Conservation (phyloP, 2,797 vertebrate species). For the Pogoniulus pusillus region DNA sequence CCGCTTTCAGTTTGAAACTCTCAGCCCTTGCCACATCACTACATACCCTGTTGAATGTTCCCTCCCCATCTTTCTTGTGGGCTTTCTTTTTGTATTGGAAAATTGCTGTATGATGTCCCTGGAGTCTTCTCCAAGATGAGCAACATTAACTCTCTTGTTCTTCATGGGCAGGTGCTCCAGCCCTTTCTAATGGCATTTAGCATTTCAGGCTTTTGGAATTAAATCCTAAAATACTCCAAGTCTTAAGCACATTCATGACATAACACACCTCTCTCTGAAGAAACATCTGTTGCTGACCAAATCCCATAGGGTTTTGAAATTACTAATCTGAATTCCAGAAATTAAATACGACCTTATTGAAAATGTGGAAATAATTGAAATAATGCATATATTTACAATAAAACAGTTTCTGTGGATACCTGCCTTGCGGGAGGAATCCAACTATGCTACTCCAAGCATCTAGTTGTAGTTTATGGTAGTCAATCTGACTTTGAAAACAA, state of each 20-base stretch:
- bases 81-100: no score
- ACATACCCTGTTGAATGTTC: neutral
- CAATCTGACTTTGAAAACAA: neutral
- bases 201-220: neutral
- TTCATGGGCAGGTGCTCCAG: neutral
- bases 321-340: neutral
- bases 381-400: neutral
- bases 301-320: neutral
- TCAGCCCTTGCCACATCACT: fast-evolving
- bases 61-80: no score
- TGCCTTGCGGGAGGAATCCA: neutral
- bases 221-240: neutral
- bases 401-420: neutral
- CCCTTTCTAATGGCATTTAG: no score
- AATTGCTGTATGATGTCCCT: no score
- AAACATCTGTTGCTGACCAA: neutral
- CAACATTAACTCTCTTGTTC: neutral
- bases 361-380: neutral
- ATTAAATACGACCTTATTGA: neutral
- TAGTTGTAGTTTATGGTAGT: no score
- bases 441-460: neutral
- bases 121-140: no score
- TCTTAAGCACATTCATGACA: neutral
- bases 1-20: neutral
- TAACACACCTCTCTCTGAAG: neutral